A percentile compares a stretch with the other conserved stretches of the same genome.
Conservation (phyloP, 2,888 invertebrate genomes). For the Ctenicera cuprea region DNA sequence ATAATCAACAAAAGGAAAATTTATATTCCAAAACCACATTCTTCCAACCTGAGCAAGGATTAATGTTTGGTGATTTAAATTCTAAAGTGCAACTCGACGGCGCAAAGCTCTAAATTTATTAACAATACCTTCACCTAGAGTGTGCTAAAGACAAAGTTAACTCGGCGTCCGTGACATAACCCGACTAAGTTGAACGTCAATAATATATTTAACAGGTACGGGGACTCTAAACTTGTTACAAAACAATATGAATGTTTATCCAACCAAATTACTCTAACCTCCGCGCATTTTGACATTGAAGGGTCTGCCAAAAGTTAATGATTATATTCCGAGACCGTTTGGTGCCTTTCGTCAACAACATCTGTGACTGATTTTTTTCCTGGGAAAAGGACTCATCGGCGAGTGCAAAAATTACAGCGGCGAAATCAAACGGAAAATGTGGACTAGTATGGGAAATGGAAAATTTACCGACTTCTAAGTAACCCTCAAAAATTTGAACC, state of each 20-base stretch:
- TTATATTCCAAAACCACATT: background rate
- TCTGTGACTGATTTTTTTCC: constrained; percentile 16
- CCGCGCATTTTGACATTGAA: constrained; percentile 45
- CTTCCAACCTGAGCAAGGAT: no score
- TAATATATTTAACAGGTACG: constrained; percentile 30
- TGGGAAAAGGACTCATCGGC: background rate
- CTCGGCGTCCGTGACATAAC: constrained; percentile 31
- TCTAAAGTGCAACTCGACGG: constrained; percentile 4
- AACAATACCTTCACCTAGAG: constrained; percentile 30
- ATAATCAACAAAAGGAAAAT: background rate
- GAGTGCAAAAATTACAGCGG: background rate
- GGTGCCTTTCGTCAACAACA: constrained; percentile 41
- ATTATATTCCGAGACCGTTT: constrained; percentile 42
- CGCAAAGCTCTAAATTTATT: constrained; percentile 8
- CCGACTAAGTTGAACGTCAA: constrained; percentile 24
- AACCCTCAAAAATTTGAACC: no score
- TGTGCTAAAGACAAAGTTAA: constrained; percentile 28
- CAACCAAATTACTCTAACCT: constrained; percentile 43
- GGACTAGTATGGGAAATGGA: no score
- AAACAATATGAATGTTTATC: constrained; percentile 44
- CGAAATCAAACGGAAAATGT: no score
- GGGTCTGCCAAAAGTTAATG: constrained; percentile 46
- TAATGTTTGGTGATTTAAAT: constrained; percentile 2
- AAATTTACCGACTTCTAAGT: no score
- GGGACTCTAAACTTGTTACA: constrained; percentile 36